A percentile compares a stretch with the other conserved stretches of the same genome.
phyloP scores from a whole-genome alignment of 2,113 vertebrate genomes.

The Marmota monax region DNA sequence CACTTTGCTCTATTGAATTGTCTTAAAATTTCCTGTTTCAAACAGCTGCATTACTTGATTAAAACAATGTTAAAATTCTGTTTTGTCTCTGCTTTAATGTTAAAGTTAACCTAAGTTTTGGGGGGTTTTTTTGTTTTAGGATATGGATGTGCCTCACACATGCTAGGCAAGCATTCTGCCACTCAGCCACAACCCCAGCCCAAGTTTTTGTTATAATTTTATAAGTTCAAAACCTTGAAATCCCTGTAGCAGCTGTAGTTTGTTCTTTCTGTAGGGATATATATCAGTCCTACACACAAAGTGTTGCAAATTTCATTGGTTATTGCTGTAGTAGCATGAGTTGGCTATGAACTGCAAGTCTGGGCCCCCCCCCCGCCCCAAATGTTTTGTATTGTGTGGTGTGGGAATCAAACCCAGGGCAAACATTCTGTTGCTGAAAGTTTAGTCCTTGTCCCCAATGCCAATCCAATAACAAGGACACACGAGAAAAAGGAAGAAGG shows the following conservation, averaged over 20 bases:
- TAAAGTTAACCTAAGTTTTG: conserved; percentile 10
- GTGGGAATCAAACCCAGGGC: not conserved
- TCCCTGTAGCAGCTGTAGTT: not conserved
- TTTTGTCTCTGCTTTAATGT: conserved; percentile 73
- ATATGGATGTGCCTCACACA: too few relatives aligned
- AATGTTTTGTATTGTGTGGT: too few relatives aligned
- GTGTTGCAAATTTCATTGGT: not conserved
- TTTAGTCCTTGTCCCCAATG: too few relatives aligned
- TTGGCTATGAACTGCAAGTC: not conserved
- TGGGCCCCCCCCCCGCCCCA: not conserved
- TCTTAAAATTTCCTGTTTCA: conserved; percentile 73
- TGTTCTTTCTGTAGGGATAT: accelerated
- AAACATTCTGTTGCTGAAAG: too few relatives aligned
- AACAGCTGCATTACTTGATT: conserved; percentile 80
- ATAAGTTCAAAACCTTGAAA: not conserved
- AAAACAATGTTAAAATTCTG: conserved; percentile 72
- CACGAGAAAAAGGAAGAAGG: too few relatives aligned
- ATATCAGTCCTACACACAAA: not conserved
- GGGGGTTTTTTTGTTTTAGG: too few relatives aligned
- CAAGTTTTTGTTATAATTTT: not conserved
- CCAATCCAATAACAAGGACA: too few relatives aligned
- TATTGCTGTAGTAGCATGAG: too few relatives aligned
- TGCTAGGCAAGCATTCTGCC: too few relatives aligned
- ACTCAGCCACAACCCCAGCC: too few relatives aligned
- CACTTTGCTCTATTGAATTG: conserved; percentile 61